These are phyloP conservation scores for Lineus longissimus DNA, from an alignment of 1,140 invertebrate genomes.

Conservation along the genomic window DNA sequence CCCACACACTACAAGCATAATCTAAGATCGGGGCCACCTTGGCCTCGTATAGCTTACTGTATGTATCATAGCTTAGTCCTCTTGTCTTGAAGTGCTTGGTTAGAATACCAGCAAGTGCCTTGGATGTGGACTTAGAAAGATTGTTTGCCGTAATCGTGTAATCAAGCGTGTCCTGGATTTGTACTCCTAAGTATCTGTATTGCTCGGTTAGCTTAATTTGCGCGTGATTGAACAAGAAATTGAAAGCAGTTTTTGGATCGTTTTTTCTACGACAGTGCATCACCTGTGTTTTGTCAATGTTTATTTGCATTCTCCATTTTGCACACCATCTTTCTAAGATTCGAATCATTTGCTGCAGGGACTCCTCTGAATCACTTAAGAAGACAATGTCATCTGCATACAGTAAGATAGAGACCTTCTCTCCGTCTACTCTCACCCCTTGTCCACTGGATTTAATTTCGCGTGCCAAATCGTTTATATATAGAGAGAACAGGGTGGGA, in stretches of 20 bases:
- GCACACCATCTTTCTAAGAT: not conserved
- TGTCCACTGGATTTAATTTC: too few species aligned
- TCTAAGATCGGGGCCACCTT: not conserved
- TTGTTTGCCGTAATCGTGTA: not conserved
- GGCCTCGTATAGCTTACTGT: not conserved
- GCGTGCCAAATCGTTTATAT: too few species aligned
- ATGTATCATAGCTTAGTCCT: not conserved
- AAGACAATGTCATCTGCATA: not conserved
- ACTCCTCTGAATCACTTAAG: too few species aligned
- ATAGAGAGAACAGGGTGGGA: not conserved
- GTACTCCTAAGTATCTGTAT: not conserved
- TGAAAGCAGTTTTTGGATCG: not conserved
- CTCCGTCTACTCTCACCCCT: not conserved
- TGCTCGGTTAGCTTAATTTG: not conserved
- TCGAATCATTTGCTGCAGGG: not conserved
- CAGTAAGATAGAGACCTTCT: not conserved
- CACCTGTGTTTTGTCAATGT: too few species aligned
- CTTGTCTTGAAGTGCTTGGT: not conserved
- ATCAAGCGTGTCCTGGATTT: too few species aligned
- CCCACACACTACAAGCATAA: not conserved
- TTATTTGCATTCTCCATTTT: too few species aligned
- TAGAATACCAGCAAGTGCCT: not conserved
- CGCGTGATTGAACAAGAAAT: not conserved
- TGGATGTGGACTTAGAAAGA: not conserved
- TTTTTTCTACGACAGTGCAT: constrained; percentile 13